Conservation (phyloP, 2,113 vertebrate species). For the Prionailurus bengalensis region DNA sequence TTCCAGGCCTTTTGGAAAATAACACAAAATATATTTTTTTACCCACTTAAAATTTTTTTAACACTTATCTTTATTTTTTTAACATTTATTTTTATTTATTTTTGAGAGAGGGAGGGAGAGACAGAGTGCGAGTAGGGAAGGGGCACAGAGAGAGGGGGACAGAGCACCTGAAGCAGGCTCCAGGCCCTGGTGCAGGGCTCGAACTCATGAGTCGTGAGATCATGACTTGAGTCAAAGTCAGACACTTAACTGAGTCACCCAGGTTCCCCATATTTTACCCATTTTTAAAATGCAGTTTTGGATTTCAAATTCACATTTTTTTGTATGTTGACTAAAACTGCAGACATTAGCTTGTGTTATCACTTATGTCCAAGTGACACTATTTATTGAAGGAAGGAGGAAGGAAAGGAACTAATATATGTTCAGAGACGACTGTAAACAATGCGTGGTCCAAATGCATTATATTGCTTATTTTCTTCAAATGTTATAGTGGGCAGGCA, state of each 20-base stretch:
- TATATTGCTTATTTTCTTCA: background rate
- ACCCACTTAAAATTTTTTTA: too few relatives aligned
- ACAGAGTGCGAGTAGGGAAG: too few relatives aligned
- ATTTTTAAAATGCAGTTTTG: background rate
- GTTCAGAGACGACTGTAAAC: background rate
- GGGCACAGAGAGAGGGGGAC: too few relatives aligned
- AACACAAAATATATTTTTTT: background rate
- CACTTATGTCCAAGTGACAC: background rate
- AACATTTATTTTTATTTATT: too few relatives aligned
- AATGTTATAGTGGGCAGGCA: background rate
- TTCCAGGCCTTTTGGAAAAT: background rate
- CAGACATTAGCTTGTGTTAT: background rate
- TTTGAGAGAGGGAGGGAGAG: too few relatives aligned
- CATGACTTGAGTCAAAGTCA: too few relatives aligned
- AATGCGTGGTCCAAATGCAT: background rate
- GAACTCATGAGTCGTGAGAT: too few relatives aligned
- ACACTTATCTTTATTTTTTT: too few relatives aligned
- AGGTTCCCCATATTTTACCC: background rate
- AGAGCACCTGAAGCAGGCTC: too few relatives aligned
- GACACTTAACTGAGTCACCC: too few relatives aligned
- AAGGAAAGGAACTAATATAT: background rate
- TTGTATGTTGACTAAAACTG: background rate
- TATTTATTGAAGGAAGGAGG: background rate
- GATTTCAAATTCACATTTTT: background rate
- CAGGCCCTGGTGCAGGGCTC: too few relatives aligned